Percentiles rank a stretch among this genome's conserved stretches.
These are phyloP conservation scores for Rallus crepitans DNA, from an alignment of 2,797 vertebrate species.

Conservation along the genomic window DNA sequence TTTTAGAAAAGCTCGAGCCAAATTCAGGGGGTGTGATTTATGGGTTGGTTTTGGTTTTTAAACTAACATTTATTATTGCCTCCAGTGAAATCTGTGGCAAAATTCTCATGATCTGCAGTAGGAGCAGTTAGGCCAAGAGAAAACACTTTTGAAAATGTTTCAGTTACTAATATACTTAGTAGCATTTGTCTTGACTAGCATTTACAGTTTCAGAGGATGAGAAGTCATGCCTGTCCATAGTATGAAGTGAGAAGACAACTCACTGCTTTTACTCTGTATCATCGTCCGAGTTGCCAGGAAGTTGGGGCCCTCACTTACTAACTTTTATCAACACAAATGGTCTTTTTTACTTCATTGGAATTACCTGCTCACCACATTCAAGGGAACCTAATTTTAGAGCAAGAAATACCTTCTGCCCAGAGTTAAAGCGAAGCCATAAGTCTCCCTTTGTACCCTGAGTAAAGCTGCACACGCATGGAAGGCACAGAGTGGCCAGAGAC, in stretches of 20 bases:
- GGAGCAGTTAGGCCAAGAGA: background rate
- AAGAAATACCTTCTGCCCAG: background rate
- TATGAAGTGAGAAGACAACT: background rate
- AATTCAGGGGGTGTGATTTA: background rate
- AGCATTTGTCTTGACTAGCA: background rate
- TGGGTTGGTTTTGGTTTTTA: background rate
- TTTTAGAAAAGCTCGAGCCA: background rate
- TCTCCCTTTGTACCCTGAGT: background rate
- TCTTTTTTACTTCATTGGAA: background rate
- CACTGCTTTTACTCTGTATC: background rate
- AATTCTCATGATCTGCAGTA: background rate
- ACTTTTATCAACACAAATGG: background rate
- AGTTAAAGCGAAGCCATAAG: background rate
- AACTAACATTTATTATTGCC: background rate
- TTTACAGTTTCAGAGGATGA: background rate
- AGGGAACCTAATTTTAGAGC: background rate
- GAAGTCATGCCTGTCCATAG: background rate
- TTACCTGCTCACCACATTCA: background rate
- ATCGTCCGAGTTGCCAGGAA: background rate
- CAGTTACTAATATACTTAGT: background rate
- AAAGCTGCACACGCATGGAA: accelerated
- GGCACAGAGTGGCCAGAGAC: background rate
- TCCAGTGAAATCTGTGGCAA: background rate
- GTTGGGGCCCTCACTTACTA: background rate
- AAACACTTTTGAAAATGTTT: background rate